Evolutionary conservation across 2,797 vertebrate genomes (phyloP).

Genomic region (Zalophus californianus): DNA sequence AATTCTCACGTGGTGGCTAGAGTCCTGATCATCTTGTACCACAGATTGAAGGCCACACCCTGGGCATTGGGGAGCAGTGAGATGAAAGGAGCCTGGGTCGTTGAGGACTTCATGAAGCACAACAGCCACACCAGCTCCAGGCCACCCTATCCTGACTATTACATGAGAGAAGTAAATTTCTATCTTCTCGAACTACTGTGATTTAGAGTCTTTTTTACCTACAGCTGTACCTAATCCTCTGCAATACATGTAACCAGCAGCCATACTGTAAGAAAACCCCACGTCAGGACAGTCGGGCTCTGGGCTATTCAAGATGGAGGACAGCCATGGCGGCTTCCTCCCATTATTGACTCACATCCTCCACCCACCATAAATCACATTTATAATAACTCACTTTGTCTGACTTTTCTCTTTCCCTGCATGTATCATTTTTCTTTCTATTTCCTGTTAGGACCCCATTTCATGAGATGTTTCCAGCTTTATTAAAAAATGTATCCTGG

Average conservation of each 20-base stretch:
- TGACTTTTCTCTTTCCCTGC: conserved; percentile 41
- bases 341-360: not conserved
- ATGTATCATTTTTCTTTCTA: conserved; percentile 30
- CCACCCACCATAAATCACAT: not conserved
- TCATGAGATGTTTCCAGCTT: conserved; percentile 48
- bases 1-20: not conserved
- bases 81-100: not conserved
- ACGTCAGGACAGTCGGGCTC: not conserved
- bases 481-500: conserved; percentile 20
- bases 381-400: conserved; percentile 33
- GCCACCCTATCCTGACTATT: not conserved
- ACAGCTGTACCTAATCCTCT: not conserved
- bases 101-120: not conserved
- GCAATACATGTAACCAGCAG: not conserved
- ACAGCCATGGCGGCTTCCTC: not conserved
- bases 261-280: not conserved
- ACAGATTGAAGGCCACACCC: not conserved
- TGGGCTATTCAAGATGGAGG: not conserved
- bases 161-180: not conserved
- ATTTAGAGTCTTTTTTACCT: conserved; percentile 5
- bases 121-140: not conserved
- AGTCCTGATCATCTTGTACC: not conserved
- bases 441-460: conserved; percentile 41
- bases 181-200: not conserved
- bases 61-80: not conserved